Base-by-base conservation (phyloP, 1,140 invertebrate genomes). In the Leptinotarsa undecemlineata region DNA sequence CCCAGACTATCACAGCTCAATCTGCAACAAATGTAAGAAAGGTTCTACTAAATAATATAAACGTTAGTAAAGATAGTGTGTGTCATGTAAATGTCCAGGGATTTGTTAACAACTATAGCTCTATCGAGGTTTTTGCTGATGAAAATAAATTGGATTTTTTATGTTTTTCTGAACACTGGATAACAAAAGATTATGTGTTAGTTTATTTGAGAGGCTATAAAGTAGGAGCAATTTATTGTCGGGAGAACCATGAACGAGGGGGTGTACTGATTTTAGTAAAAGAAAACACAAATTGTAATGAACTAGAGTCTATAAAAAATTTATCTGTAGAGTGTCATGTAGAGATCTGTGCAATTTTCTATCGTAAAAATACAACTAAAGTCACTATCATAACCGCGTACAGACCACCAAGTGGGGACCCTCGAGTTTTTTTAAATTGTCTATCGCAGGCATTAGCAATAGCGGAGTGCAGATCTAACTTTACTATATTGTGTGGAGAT, bases 41-140 rank as follows among this genome's bases (percentile, higher is more conserved):
- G 21, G 62, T 63, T 63, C 62, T 63, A 63, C 62, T 17, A 63
- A 63, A 63, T 19, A 63, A 63, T 63, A 19, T 20, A 63, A 63
- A 20, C 62, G 13, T 23, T 19, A 63, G 62, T 63, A 19, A 63
- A 20, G 62, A 13, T 63, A 63, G 62, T 63, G 62, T 63, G 62
- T 63, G 62, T 63, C 62, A 63, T 63, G 62, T 63, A 63, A 63
- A 63, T 63, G 62, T 63, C 62, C 62, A 63, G 62, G 62, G 62
- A 63, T 63, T 63, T 63, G 62, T 63, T 19, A 63, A 63, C 62
- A 63, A 63, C 62, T 63, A 63, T 63, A 63, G 19, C 62, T 63
- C 62, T 63, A 63, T 63, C 23, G 23, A 23, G 23, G 23, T 17
- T 63, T 63, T 19, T 63, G 62, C 62, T 63, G 62, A 63, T 63